Percentiles rank a stretch among this genome's conserved stretches.
Evolutionary conservation across 2,888 invertebrate genomes (phyloP).

Genomic region (Oligia latruncula): DNA sequence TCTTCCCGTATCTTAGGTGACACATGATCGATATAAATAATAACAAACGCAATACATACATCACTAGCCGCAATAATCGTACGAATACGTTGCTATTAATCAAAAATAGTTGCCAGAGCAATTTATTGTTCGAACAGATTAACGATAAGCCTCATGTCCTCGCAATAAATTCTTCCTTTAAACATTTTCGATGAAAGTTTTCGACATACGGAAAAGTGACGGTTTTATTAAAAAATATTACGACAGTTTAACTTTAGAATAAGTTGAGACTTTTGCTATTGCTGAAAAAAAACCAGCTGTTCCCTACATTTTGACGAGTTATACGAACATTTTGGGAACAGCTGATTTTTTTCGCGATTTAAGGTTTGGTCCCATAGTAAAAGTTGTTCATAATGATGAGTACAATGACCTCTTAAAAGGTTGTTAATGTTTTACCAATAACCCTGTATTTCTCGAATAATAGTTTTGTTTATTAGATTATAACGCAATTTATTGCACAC

Average conservation of each 20-base stretch:
- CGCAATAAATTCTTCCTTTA: constrained; percentile 68
- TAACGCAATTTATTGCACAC: constrained; percentile 35
- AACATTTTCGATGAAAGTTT: constrained; percentile 58
- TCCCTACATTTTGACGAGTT: too few species aligned
- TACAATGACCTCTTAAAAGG: too few species aligned
- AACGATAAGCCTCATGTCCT: constrained; percentile 76
- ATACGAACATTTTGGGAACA: too few species aligned
- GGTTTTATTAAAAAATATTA: constrained; percentile 45
- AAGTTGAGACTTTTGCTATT: too few species aligned
- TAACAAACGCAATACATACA: constrained; percentile 63
- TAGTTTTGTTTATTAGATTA: constrained; percentile 21
- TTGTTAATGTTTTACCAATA: too few species aligned
- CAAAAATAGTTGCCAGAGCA: constrained; percentile 75
- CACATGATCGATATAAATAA: constrained; percentile 28
- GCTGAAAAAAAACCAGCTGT: too few species aligned
- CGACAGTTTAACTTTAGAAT: neutral
- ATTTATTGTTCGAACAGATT: constrained; percentile 80
- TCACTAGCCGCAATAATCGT: constrained; percentile 73
- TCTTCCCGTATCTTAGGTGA: constrained; percentile 7
- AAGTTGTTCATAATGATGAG: too few species aligned
- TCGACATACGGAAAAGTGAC: constrained; percentile 26
- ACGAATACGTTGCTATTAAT: constrained; percentile 77
- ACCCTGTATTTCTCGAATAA: neutral
- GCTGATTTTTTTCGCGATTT: too few species aligned
- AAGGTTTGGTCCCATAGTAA: too few species aligned